Evolutionary conservation across 1,140 invertebrate species (phyloP).

Genomic region (Xylocopa sonorina): DNA sequence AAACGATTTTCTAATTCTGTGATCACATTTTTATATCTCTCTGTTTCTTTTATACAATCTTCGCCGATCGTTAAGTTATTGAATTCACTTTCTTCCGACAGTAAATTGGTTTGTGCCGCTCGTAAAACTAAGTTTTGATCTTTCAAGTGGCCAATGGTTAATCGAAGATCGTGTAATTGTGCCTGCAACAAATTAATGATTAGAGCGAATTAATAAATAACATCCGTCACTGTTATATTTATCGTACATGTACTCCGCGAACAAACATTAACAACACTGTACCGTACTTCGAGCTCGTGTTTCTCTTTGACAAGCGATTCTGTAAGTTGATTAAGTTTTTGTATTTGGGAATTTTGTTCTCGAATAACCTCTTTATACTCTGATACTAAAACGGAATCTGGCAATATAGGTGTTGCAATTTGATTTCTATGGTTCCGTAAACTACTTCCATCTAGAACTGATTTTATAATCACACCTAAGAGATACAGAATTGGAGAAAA

Average conservation of each 20-base stretch:
- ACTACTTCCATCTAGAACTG: slow-evolving; percentile 80
- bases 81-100: slow-evolving; percentile 58
- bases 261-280: slow-evolving; percentile 10
- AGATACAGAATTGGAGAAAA: not conserved
- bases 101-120: slow-evolving; percentile 82
- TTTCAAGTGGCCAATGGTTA: slow-evolving; percentile 89
- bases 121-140: slow-evolving; percentile 95
- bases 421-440: slow-evolving; percentile 73
- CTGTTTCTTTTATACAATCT: slow-evolving; percentile 71
- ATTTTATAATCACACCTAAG: slow-evolving; percentile 81
- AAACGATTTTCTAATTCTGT: slow-evolving; percentile 73
- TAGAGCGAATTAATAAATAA: slow-evolving; percentile 6
- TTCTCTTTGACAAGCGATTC: slow-evolving; percentile 83
- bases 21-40: slow-evolving; percentile 71
- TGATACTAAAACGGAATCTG: slow-evolving; percentile 85
- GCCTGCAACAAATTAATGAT: slow-evolving; percentile 77
- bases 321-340: slow-evolving; percentile 84
- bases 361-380: slow-evolving; percentile 96
- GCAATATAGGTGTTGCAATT: slow-evolving; percentile 68
- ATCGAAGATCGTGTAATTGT: slow-evolving; percentile 87
- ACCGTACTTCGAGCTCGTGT: slow-evolving; percentile 82
- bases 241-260: not conserved
- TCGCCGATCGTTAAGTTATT: slow-evolving; percentile 47
- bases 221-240: not conserved
- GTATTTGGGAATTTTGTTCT: slow-evolving; percentile 91